Evolutionary conservation across 2,113 vertebrate species (phyloP).

Genomic region (Suricata suricatta): DNA sequence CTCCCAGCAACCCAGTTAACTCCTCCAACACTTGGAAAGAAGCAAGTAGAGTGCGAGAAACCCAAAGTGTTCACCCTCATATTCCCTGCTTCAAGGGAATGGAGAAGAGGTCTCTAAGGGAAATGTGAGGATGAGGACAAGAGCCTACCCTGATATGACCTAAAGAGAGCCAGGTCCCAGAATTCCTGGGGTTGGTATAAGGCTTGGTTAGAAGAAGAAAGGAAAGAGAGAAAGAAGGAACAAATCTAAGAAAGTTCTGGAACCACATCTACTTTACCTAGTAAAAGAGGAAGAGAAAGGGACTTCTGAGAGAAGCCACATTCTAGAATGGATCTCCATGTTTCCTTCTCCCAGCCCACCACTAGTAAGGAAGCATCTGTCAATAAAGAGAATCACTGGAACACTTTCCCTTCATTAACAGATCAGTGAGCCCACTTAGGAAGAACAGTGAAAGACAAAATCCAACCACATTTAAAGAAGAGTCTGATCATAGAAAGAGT

Average conservation of each 20-base stretch:
- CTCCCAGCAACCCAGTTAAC: background rate
- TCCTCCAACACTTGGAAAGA: background rate
- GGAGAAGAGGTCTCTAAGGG: background rate
- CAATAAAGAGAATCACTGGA: background rate
- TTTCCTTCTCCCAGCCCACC: background rate
- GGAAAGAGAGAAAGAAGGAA: background rate
- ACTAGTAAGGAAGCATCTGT: background rate
- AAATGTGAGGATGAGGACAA: background rate
- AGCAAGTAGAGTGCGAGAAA: background rate
- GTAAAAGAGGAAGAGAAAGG: background rate
- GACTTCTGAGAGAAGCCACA: background rate
- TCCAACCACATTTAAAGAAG: background rate
- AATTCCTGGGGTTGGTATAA: background rate
- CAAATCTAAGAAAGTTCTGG: background rate
- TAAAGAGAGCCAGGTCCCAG: background rate
- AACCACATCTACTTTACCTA: background rate
- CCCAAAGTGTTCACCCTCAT: background rate
- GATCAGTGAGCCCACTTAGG: background rate
- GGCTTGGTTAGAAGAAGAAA: background rate
- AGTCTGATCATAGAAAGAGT: background rate
- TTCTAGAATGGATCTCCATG: background rate
- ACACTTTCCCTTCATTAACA: background rate
- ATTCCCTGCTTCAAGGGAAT: background rate
- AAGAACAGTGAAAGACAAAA: background rate
- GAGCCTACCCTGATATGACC: background rate